Evolutionary conservation across 2,888 invertebrate species (phyloP).

Genomic region (Tenthredo amoena): DNA sequence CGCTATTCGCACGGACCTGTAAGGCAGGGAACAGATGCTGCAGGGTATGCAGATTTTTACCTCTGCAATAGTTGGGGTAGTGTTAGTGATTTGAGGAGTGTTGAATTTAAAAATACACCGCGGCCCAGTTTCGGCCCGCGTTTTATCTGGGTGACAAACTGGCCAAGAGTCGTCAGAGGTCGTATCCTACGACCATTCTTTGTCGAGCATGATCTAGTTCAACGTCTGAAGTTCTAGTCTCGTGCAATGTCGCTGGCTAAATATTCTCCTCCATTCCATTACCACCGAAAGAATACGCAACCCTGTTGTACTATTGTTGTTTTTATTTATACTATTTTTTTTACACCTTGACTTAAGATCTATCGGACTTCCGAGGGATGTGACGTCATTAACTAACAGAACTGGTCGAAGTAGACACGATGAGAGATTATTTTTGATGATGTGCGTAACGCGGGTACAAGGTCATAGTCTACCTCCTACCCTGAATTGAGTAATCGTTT

Average conservation of each 20-base stretch:
- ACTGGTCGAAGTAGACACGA: background rate
- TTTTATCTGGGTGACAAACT: conserved; percentile 64
- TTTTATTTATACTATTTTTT: background rate
- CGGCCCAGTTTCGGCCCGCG: conserved; percentile 45
- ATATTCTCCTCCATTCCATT: conserved; percentile 30
- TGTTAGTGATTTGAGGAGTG: conserved; percentile 22
- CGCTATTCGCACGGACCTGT: conserved; percentile 1
- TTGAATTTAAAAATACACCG: conserved; percentile 49
- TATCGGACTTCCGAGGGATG: background rate
- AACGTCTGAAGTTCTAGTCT: conserved; percentile 33
- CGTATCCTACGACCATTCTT: conserved; percentile 49
- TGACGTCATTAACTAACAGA: background rate
- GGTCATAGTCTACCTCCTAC: conserved; percentile 28
- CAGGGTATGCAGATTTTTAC: conserved; percentile 30
- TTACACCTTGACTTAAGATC: background rate
- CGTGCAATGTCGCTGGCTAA: conserved; percentile 43
- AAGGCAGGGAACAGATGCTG: background rate
- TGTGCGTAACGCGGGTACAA: conserved; percentile 37
- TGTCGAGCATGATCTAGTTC: conserved; percentile 53
- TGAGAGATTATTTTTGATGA: conserved; percentile 19
- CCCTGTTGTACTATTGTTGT: background rate
- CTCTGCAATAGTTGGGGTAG: background rate
- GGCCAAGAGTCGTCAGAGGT: conserved; percentile 50
- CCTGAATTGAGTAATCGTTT: conserved; percentile 9
- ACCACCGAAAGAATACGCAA: conserved; percentile 6